Percentiles rank a stretch among this genome's conserved stretches.
Evolutionary conservation across 2,113 vertebrate genomes (phyloP).

Genomic region (Tapirus terrestris): DNA sequence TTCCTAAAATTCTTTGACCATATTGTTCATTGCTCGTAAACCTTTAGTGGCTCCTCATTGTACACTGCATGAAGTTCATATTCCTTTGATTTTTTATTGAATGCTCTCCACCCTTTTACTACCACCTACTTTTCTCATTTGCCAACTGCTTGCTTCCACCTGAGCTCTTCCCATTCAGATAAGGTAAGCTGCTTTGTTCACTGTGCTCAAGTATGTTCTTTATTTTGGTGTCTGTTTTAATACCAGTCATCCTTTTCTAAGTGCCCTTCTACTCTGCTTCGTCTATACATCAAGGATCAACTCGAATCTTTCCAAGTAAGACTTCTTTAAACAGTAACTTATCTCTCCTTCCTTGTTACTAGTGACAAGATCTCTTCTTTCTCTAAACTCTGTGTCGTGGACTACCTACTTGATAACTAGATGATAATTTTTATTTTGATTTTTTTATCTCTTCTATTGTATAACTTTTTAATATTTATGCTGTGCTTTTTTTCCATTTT

Average conservation of each 20-base stretch:
- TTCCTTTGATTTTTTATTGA: background rate
- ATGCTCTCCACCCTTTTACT: background rate
- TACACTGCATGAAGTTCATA: background rate
- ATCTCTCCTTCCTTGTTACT: background rate
- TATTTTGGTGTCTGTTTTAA: constrained; percentile 32
- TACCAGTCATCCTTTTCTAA: background rate
- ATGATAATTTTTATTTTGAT: constrained; percentile 47
- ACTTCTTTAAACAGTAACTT: background rate
- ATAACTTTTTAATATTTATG: constrained; percentile 45
- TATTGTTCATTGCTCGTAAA: constrained; percentile 6
- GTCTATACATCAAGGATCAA: background rate
- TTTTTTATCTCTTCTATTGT: background rate
- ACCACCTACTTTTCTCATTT: constrained; percentile 11
- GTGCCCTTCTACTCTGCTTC: background rate
- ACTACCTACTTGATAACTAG: background rate
- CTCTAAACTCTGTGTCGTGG: background rate
- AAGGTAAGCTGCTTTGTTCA: background rate
- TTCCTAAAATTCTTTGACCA: constrained; percentile 21
- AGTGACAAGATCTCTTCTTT: background rate
- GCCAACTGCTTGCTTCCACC: background rate
- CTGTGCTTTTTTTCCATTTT: background rate
- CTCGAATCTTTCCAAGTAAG: background rate
- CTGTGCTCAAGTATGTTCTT: background rate
- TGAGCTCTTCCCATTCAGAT: background rate
- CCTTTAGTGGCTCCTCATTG: background rate